phyloP scores from a whole-genome alignment of 30 jellyfish, hydroid and myxozoan species.

The Hydractinia echinata region DNA sequence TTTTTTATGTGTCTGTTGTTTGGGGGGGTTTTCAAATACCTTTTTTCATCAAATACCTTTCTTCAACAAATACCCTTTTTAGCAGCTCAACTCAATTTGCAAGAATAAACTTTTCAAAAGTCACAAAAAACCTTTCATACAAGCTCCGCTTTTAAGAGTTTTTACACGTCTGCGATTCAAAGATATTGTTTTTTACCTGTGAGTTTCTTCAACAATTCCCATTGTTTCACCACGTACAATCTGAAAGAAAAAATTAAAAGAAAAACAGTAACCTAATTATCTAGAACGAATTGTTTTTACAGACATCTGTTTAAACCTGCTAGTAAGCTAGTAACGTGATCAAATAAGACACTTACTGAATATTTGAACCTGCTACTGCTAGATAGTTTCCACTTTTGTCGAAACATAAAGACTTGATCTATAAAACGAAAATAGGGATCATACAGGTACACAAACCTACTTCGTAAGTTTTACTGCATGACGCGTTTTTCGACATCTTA shows the following conservation, averaged over 20 bases:
- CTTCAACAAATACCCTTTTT: too few relatives aligned
- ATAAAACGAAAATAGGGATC: background rate
- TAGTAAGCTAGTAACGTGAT: background rate
- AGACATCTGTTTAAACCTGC: background rate
- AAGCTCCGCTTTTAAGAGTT: background rate
- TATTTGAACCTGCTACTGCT: constrained; percentile 96
- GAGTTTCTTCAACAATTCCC: constrained; percentile 75
- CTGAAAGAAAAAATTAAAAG: constrained; percentile 27
- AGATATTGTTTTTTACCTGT: constrained; percentile 53
- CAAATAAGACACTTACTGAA: constrained; percentile 55
- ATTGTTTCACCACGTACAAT: constrained; percentile 81
- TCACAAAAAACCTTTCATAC: too few relatives aligned
- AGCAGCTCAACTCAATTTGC: too few relatives aligned
- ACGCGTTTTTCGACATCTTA: background rate
- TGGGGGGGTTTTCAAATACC: too few relatives aligned
- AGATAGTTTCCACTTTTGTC: constrained; percentile 95
- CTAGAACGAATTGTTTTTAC: background rate
- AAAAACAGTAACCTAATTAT: background rate
- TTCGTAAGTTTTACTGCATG: background rate
- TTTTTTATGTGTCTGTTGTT: too few relatives aligned
- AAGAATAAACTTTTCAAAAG: too few relatives aligned
- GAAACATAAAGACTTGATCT: constrained; percentile 75
- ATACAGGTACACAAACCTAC: background rate
- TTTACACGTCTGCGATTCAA: background rate
- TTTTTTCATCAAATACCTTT: too few relatives aligned